Percentiles rank a stretch among this genome's conserved stretches.
Conservation (phyloP, 2,113 vertebrate species). For the Athene noctua region DNA sequence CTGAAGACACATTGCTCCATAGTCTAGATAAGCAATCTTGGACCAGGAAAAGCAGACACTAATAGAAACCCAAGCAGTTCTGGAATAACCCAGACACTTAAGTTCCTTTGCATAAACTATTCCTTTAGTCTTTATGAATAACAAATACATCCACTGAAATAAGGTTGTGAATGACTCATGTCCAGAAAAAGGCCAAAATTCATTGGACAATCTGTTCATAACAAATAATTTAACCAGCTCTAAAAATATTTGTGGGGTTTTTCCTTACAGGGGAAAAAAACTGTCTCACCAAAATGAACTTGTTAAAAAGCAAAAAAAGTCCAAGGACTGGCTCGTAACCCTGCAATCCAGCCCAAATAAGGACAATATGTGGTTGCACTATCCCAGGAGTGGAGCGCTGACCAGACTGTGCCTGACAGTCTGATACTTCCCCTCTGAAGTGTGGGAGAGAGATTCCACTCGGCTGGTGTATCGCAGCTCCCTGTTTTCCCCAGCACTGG, state of each 20-base stretch:
- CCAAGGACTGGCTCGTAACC: background rate
- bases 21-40: background rate
- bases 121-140: constrained; percentile 36
- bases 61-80: background rate
- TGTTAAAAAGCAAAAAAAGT: constrained; percentile 10
- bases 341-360: constrained; percentile 66
- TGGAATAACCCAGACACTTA: background rate
- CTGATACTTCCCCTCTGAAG: constrained; percentile 28
- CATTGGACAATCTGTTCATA: constrained; percentile 16
- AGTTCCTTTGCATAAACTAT: background rate
- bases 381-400: background rate
- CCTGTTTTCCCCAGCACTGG: background rate
- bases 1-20: background rate
- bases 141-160: constrained; percentile 27
- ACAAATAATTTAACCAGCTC: constrained; percentile 44
- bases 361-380: constrained; percentile 13
- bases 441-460: constrained; percentile 40
- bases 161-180: constrained; percentile 41
- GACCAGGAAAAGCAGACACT: background rate
- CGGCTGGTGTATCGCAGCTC: background rate
- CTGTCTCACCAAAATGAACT: constrained; percentile 19
- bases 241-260: constrained; percentile 44
- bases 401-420: constrained; percentile 16
- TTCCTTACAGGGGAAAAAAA: constrained; percentile 37
- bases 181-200: constrained; percentile 29